A percentile compares a stretch with the other conserved stretches of the same genome.
These are phyloP conservation scores for Cyphomyrmex costatus DNA, from an alignment of 1,140 invertebrate genomes.

Conservation along the genomic window DNA sequence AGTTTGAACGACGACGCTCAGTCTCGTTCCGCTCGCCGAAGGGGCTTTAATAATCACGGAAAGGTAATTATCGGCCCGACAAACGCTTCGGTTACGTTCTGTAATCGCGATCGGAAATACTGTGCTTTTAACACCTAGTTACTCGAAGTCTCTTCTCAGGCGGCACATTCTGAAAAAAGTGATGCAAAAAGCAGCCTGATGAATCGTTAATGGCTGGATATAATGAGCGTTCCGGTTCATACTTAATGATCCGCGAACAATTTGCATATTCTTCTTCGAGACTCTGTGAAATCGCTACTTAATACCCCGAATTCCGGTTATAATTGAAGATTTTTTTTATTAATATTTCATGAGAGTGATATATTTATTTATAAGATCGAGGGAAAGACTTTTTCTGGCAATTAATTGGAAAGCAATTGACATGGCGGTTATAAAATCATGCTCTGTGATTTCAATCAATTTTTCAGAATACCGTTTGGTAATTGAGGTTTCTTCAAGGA, in stretches of 20 bases:
- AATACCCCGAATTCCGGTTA: not conserved
- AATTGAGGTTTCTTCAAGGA: not conserved
- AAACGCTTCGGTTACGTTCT: not conserved
- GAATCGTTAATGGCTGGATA: not conserved
- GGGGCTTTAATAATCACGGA: conserved; percentile 29
- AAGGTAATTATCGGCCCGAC: conserved; percentile 35
- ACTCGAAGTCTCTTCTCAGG: not conserved
- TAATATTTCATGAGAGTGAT: conserved; percentile 1
- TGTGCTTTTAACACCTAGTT: not conserved
- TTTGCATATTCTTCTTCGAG: not conserved
- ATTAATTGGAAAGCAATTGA: not conserved
- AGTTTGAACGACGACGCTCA: conserved; percentile 39
- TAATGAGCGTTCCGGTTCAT: conserved; percentile 3
- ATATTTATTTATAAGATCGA: not conserved
- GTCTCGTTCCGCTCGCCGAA: conserved; percentile 36
- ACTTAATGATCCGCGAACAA: not conserved
- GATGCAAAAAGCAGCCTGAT: not conserved
- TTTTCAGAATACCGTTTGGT: conserved; percentile 7
- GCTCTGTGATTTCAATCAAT: not conserved
- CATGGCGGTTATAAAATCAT: not conserved
- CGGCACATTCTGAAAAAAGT: not conserved
- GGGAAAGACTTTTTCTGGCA: not conserved
- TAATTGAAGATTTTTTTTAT: conserved; percentile 6
- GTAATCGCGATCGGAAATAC: not conserved
- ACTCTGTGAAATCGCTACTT: not conserved